Evolutionary conservation across 1,140 invertebrate genomes (phyloP).

Genomic region (Zaprionus taronus): DNA sequence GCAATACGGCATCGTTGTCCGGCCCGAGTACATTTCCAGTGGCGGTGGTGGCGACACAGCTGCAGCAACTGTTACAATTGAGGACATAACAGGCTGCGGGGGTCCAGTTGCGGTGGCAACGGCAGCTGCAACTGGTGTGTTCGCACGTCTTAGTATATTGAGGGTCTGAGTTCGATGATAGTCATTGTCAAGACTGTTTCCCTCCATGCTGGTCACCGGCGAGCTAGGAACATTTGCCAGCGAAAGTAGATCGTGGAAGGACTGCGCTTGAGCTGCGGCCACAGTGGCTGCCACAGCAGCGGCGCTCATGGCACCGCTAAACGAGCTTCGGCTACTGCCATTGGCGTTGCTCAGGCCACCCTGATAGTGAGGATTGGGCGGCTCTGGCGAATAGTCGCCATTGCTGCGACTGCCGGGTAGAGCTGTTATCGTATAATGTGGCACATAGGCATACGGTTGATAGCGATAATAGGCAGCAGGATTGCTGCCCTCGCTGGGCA

Average conservation of each 20-base stretch:
- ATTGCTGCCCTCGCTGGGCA: slow-evolving; percentile 47
- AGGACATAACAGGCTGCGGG: slow-evolving; percentile 49
- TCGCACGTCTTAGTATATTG: slow-evolving; percentile 24
- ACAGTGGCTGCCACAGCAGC: slow-evolving; percentile 72
- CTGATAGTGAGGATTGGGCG: slow-evolving; percentile 57
- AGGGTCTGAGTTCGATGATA: slow-evolving; percentile 38
- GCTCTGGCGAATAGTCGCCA: slow-evolving; percentile 40
- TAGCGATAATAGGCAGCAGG: slow-evolving; percentile 62
- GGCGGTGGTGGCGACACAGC: slow-evolving; percentile 68
- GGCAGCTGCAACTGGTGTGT: slow-evolving; percentile 29
- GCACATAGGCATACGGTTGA: slow-evolving; percentile 67
- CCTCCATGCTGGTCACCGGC: slow-evolving; percentile 33
- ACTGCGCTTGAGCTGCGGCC: slow-evolving; percentile 70
- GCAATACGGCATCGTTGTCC: slow-evolving; percentile 67
- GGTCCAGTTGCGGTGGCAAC: slow-evolving; percentile 33
- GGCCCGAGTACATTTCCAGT: slow-evolving; percentile 72
- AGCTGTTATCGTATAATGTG: slow-evolving; percentile 63
- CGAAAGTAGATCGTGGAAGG: slow-evolving; percentile 60
- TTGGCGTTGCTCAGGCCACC: slow-evolving; percentile 46
- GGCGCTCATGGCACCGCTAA: slow-evolving; percentile 65
- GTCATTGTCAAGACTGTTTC: slow-evolving; percentile 13
- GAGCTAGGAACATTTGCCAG: slow-evolving; percentile 45
- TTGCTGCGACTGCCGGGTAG: slow-evolving; percentile 50
- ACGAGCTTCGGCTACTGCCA: slow-evolving; percentile 69
- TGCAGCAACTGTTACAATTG: slow-evolving; percentile 56